Evolutionary conservation across 2,797 vertebrate species (phyloP), one percentile per base, ranked within the genome.

Genomic region (Rhabdomys pumilio): DNA sequence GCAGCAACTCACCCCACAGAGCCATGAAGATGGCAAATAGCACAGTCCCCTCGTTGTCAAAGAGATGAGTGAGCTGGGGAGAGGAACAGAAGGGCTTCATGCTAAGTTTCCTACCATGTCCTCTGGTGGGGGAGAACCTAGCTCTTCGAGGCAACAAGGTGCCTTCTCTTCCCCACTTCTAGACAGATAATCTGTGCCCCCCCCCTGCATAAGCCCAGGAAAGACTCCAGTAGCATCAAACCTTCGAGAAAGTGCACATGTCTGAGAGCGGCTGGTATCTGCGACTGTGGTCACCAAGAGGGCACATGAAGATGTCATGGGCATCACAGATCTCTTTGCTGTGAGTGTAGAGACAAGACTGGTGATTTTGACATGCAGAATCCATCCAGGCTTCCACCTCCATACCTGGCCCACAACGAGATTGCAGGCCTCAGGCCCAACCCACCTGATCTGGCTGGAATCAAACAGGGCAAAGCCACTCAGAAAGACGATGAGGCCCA

Each of bases 11-110:
- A 99, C 99, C 99, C 99, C 99, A 99, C 90, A 99, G 96, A 0
- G 99, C 99, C 99, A 99, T 99, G 98, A 99, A 98, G 94, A 99
- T 99, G 24, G 99, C 99, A 87, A 99, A 99, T 61, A 99, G 2
- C 81, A 99, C 99, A 0, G 99, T 99, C 90, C 99, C 99, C 38
- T 99, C 99, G 29, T 99, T 99, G 98, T 99, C 99, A 67, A 99
- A 99, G 95, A 99, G 98, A 94, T 99, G 98, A 81, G 99, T 99
- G 97, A 99, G 97, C 99, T 99, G 98, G 7, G 94, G 94, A 95
- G 85, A 38, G 75, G 50, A n/a, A 24, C 15, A 8, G 26, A 19
- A 14, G 59, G 34, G 26, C 44, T 73, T 63, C 20, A 11, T 15
- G 31, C 53, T 11, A 13, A 29, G 34, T 50, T 41, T 73, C 61